These are phyloP conservation scores for Myopa tessellatipennis DNA, from an alignment of 2,888 invertebrate species.

Conservation along the genomic window DNA sequence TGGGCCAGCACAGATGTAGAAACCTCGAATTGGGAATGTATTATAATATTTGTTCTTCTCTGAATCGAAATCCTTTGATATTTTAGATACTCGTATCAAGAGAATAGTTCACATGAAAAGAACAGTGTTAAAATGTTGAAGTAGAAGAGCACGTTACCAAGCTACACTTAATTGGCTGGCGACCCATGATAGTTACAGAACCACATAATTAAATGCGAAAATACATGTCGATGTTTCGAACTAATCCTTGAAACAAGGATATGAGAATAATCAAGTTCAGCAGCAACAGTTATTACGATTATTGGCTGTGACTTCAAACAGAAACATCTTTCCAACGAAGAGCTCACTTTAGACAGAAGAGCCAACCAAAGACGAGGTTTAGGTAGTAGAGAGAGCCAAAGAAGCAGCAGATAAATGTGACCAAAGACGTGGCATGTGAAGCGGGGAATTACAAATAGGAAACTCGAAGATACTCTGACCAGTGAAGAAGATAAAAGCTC, in stretches of 20 bases:
- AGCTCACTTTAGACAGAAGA: not conserved
- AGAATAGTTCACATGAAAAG: too few species aligned
- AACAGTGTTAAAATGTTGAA: too few species aligned
- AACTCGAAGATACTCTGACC: not conserved
- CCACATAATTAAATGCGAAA: slow-evolving; percentile 15
- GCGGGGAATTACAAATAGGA: not conserved
- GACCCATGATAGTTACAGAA: not conserved
- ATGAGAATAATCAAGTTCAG: not conserved
- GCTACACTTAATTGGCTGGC: not conserved
- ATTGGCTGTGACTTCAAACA: not conserved
- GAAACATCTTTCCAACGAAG: not conserved
- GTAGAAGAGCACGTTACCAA: too few species aligned
- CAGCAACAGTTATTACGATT: slow-evolving; percentile 9
- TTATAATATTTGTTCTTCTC: too few species aligned
- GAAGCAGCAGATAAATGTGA: slow-evolving; percentile 1
- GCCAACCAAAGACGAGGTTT: not conserved
- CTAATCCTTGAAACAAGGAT: slow-evolving; percentile 19
- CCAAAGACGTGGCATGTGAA: not conserved
- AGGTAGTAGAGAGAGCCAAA: not conserved
- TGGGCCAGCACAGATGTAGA: too few species aligned
- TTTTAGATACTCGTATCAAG: too few species aligned
- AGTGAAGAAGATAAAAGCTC: not conserved
- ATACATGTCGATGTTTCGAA: slow-evolving; percentile 9
- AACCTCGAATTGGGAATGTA: too few species aligned
- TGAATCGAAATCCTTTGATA: too few species aligned